Evolutionary conservation across 1,140 invertebrate genomes (phyloP), one percentile per base, ranked within the genome.

Genomic region (Acromyrmex heyeri): DNA sequence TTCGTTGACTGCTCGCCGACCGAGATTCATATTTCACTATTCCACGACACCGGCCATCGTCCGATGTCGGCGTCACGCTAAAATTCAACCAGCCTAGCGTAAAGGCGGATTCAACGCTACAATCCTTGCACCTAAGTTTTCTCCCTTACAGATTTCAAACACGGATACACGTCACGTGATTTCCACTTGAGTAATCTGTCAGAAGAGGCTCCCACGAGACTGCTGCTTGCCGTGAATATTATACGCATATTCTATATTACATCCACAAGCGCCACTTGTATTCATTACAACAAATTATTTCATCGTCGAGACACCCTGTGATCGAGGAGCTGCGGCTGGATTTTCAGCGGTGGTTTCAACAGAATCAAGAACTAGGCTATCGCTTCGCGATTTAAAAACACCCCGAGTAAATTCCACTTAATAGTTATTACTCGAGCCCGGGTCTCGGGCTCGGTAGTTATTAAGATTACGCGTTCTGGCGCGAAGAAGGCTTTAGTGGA

Each of bases 11-110:
- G 67, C 34, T 59, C 67, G 38, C 55, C 79, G 55, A 73, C 79
- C 69, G 59, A 83, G 79, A 83, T 83, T 83, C 79, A 83, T 83
- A 83, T 83, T 83, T 83, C 79, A 61, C 79, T 38, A 24, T 73
- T 75, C 24, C 44, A n/a, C 27, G 59, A 38, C 24, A 38, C 78
- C 78, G 53, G 14, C 53, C 53, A 10, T 82, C 50, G 24, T n/a
- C 38, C 38, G 38, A 44, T 10, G 38, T 44, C 62, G 24, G 10
- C 67, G 78, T 70, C 53, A 8, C 48, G 78, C 30, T 82, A 72
- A 82, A 72, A 72, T 72, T 82, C 67, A 72, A 27, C 53, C 24
- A 12, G 24, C 38, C 8, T 8, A 44, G 38, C 38, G 55, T 30
- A 61, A 73, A 34, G 12, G 18, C n/a, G 21, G 50, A 10, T 44